These are phyloP conservation scores for Silurus aristotelis DNA, from an alignment of 2,797 vertebrate genomes.

Conservation along the genomic window DNA sequence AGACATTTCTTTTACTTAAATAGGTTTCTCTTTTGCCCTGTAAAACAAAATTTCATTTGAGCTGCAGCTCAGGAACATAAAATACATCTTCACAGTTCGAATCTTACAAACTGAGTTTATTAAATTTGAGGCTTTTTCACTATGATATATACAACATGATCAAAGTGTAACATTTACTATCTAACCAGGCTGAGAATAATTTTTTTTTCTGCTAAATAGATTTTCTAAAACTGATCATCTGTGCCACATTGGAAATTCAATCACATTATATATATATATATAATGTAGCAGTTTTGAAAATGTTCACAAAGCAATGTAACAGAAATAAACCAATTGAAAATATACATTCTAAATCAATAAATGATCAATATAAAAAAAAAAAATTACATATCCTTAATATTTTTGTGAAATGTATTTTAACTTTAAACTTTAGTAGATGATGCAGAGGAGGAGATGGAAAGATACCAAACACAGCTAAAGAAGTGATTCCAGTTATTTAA, in stretches of 20 bases:
- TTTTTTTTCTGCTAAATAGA: no score
- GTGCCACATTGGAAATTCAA: no score
- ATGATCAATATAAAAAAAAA: neutral
- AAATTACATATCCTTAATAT: neutral
- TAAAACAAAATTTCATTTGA: neutral
- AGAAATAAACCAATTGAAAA: no score
- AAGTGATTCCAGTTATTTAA: neutral
- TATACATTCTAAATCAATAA: no score
- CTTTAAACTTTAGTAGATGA: neutral
- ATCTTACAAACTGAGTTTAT: neutral
- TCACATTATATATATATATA: no score
- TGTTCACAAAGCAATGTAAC: no score
- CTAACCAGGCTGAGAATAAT: no score
- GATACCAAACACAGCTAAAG: neutral
- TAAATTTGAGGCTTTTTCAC: neutral
- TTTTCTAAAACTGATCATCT: no score
- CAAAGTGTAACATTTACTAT: neutral
- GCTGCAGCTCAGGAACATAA: neutral
- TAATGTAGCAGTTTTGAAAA: no score
- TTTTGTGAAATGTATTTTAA: neutral
- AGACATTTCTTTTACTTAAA: no score
- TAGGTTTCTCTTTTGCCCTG: no score
- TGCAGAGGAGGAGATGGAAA: neutral
- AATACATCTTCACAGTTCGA: neutral
- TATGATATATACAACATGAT: neutral